A percentile compares a stretch with the other conserved stretches of the same genome.
These are phyloP conservation scores for Bettongia penicillata DNA, from an alignment of 2,113 vertebrate species.

Conservation along the genomic window DNA sequence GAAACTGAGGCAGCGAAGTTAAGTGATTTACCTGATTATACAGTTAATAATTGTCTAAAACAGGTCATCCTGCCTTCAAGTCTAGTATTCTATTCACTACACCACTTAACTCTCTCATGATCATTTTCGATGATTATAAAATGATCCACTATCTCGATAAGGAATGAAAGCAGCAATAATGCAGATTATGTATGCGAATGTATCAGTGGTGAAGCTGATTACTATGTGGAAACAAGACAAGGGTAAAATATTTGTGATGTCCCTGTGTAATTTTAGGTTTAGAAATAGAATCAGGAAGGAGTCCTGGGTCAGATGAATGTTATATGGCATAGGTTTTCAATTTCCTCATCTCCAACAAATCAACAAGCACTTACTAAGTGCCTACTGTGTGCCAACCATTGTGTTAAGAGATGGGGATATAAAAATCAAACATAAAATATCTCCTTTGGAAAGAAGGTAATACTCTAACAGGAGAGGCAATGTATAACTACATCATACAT, in stretches of 20 bases:
- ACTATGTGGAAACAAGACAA: background rate
- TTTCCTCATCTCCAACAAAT: background rate
- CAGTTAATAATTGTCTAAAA: background rate
- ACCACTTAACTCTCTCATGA: background rate
- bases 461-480: background rate
- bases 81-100: background rate
- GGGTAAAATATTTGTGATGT: background rate
- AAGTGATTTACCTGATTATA: background rate
- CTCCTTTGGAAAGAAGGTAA: background rate
- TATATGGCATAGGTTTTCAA: background rate
- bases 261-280: background rate
- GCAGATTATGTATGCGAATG: background rate
- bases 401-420: background rate
- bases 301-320: background rate
- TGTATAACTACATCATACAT: background rate
- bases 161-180: background rate
- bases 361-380: background rate
- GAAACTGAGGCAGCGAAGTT: slow-evolving; percentile 5
- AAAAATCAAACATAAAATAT: background rate
- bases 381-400: background rate
- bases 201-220: background rate
- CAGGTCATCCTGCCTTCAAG: background rate
- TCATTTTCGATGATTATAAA: background rate
- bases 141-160: background rate
- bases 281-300: background rate